Evolutionary conservation across 2,888 invertebrate species (phyloP).

Genomic region (Empis livida): DNA sequence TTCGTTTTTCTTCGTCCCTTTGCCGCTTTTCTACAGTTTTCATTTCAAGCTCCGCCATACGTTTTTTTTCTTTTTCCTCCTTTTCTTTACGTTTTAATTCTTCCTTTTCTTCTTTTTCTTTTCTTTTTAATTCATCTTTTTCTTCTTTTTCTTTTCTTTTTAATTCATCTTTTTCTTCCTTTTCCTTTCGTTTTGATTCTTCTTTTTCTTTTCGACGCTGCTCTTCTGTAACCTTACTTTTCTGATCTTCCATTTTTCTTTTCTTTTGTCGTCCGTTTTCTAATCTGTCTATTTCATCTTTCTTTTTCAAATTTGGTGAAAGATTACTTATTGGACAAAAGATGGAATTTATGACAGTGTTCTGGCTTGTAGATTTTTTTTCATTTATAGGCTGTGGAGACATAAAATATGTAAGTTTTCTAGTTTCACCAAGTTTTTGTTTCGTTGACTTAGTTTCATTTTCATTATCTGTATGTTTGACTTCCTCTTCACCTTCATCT

Average conservation of each 20-base stretch:
- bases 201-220: slow-evolving; percentile 39
- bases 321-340: too few relatives aligned
- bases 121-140: slow-evolving; percentile 13
- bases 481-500: too few relatives aligned
- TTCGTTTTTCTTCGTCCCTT: slow-evolving; percentile 21
- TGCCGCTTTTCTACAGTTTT: slow-evolving; percentile 30
- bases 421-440: too few relatives aligned
- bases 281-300: too few relatives aligned
- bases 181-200: slow-evolving; percentile 40
- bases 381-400: too few relatives aligned
- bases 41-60: slow-evolving; percentile 15
- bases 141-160: slow-evolving; percentile 30
- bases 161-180: slow-evolving; percentile 37
- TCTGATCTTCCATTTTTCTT: slow-evolving; percentile 37
- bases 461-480: background rate
- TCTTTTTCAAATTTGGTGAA: too few relatives aligned
- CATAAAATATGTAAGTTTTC: too few relatives aligned
- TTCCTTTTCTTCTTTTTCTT: slow-evolving; percentile 17
- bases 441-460: too few relatives aligned
- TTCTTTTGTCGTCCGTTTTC: background rate
- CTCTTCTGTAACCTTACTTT: too few relatives aligned
- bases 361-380: too few relatives aligned
- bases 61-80: slow-evolving; percentile 17
- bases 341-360: too few relatives aligned
- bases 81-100: slow-evolving; percentile 26